phyloP scores from a whole-genome alignment of 2,113 vertebrate genomes.

The Sebastes schlegelii region DNA sequence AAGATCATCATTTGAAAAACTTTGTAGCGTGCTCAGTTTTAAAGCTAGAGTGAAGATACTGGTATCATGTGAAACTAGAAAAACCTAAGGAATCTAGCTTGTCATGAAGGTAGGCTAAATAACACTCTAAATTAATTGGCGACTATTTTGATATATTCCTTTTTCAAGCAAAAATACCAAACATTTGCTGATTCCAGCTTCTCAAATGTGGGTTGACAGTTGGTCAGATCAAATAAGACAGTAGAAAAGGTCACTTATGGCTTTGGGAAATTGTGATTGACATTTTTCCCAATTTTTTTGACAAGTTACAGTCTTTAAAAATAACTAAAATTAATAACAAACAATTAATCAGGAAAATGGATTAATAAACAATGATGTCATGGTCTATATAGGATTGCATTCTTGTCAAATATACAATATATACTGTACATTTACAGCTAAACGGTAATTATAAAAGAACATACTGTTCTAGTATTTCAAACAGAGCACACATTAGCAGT shows the following conservation, averaged over 20 bases:
- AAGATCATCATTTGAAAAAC: neutral
- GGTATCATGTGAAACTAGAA: too few species aligned
- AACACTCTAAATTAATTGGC: neutral
- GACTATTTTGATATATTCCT: neutral
- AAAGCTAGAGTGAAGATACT: too few species aligned
- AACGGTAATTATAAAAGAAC: neutral
- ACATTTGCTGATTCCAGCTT: neutral
- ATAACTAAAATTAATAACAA: neutral
- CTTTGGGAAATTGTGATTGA: neutral
- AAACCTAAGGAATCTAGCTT: too few species aligned
- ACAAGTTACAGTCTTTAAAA: neutral
- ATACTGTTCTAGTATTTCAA: neutral
- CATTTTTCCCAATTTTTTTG: neutral
- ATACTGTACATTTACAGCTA: neutral
- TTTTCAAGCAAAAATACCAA: neutral
- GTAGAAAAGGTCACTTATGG: neutral
- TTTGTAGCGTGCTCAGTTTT: too few species aligned
- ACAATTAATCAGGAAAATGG: neutral
- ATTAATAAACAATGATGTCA: neutral
- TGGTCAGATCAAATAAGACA: too few species aligned
- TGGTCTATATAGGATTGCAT: neutral
- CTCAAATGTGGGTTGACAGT: neutral
- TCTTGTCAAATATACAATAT: neutral
- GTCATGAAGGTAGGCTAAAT: too few species aligned
- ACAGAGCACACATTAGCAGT: conserved; percentile 5